phyloP scores from a whole-genome alignment of 2,797 vertebrate genomes.

The Siniperca obscura region DNA sequence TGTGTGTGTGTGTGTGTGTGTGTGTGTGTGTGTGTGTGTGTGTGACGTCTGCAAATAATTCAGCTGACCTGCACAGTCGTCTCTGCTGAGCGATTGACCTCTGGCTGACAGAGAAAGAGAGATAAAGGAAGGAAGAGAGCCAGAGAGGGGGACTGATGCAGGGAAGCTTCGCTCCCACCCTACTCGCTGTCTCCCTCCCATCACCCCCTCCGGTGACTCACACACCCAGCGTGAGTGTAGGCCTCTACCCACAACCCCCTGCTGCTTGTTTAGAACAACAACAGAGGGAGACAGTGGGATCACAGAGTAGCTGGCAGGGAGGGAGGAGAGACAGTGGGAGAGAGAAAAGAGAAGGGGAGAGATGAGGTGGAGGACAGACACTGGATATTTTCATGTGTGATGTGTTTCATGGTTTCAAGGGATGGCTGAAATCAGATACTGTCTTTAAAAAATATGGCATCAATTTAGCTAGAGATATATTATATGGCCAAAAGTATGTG shows the following conservation, averaged over 20 bases:
- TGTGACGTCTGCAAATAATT: slow-evolving; percentile 43
- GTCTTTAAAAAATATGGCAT: background rate
- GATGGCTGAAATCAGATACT: background rate
- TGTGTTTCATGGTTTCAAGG: background rate
- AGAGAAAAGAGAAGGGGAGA: slow-evolving; percentile 54
- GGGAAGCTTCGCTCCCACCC: slow-evolving; percentile 41
- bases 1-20: background rate
- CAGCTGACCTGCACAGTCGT: slow-evolving; percentile 18
- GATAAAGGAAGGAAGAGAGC: slow-evolving; percentile 30
- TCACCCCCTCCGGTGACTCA: slow-evolving; percentile 73
- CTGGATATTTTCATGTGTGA: slow-evolving; percentile 9
- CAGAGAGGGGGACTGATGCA: slow-evolving; percentile 1
- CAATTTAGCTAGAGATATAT: background rate
- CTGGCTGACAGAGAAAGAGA: slow-evolving; percentile 18
- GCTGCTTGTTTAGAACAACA: slow-evolving; percentile 86
- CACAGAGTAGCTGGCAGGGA: slow-evolving; percentile 68
- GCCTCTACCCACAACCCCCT: slow-evolving; percentile 83
- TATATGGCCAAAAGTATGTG: background rate
- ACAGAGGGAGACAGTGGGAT: slow-evolving; percentile 82
- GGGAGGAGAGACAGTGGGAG: slow-evolving; percentile 61
- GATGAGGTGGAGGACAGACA: slow-evolving; percentile 24
- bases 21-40: too few species aligned
- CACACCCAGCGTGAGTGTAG: slow-evolving; percentile 78
- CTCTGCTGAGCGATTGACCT: slow-evolving; percentile 45
- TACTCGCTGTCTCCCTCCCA: background rate